Evolutionary conservation across 2,113 vertebrate genomes (phyloP).

Genomic region (Catharus bicknelli): DNA sequence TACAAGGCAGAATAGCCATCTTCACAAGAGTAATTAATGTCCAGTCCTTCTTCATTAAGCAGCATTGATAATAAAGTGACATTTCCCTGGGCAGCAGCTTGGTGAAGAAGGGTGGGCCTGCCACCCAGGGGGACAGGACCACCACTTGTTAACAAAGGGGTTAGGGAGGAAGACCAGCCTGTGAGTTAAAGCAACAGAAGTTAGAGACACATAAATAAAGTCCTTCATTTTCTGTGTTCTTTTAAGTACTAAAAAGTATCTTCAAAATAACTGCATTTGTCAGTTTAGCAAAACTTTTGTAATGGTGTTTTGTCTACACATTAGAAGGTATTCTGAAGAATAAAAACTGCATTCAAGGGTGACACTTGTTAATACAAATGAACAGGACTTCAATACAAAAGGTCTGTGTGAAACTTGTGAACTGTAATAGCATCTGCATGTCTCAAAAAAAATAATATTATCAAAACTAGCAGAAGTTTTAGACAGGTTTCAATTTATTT

Average conservation of each 20-base stretch:
- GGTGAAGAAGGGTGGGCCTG: slow-evolving; percentile 96
- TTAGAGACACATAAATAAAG: slow-evolving; percentile 68
- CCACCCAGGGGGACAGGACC: slow-evolving; percentile 99
- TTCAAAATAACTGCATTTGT: slow-evolving; percentile 35
- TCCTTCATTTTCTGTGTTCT: slow-evolving; percentile 4
- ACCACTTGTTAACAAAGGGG: slow-evolving; percentile 89
- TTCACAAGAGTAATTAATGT: slow-evolving; percentile 85
- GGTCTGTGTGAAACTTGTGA: background rate
- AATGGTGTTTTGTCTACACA: slow-evolving; percentile 5
- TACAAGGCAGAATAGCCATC: slow-evolving; percentile 95
- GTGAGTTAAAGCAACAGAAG: slow-evolving; percentile 82
- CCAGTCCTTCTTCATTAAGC: slow-evolving; percentile 97
- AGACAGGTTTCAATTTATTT: background rate
- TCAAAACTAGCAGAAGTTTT: background rate
- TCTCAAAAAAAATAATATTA: background rate
- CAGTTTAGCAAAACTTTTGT: slow-evolving; percentile 47
- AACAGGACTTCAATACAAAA: background rate
- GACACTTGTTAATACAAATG: slow-evolving; percentile 30
- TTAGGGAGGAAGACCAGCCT: slow-evolving; percentile 99
- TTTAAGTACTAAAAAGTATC: background rate
- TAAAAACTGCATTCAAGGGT: background rate
- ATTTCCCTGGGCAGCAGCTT: slow-evolving; percentile 99
- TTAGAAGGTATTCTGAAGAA: background rate
- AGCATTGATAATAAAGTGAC: slow-evolving; percentile 99
- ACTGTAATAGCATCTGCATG: background rate